phyloP scores from a whole-genome alignment of 2,888 invertebrate genomes.

The Ormyrus labotus region DNA sequence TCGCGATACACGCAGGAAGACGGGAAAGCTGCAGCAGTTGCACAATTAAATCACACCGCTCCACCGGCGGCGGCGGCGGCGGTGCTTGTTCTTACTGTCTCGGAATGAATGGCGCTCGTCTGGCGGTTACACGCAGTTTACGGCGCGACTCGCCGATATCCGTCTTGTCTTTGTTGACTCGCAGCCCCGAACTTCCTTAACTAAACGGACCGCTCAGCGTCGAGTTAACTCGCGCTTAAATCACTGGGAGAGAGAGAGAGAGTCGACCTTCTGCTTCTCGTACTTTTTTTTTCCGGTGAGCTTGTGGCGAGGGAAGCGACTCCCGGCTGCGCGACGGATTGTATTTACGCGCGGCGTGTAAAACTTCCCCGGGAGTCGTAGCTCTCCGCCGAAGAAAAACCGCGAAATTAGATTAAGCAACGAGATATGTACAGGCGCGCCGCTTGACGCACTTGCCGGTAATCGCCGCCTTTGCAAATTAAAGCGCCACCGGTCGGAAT shows the following conservation, averaged over 20 bases:
- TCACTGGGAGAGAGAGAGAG: slow-evolving; percentile 29
- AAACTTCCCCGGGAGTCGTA: slow-evolving; percentile 42
- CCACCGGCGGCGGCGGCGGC: background rate
- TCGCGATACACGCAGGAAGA: background rate
- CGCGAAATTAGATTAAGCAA: slow-evolving; percentile 47
- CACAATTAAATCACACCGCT: slow-evolving; percentile 49
- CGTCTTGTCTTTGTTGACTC: slow-evolving; percentile 56
- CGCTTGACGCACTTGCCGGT: background rate
- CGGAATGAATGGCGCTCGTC: slow-evolving; percentile 54
- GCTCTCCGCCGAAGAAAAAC: background rate
- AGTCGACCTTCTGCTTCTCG: background rate
- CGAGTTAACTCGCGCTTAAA: slow-evolving; percentile 54
- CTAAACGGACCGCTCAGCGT: slow-evolving; percentile 51
- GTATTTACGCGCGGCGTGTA: slow-evolving; percentile 31
- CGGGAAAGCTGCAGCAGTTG: background rate
- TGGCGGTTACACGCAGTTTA: slow-evolving; percentile 57
- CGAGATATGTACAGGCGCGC: slow-evolving; percentile 11
- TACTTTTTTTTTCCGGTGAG: background rate
- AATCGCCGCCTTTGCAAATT: slow-evolving; percentile 27
- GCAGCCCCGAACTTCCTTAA: slow-evolving; percentile 50
- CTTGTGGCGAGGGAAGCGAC: background rate
- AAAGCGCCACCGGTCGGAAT: background rate
- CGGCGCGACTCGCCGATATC: slow-evolving; percentile 52
- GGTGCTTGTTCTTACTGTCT: slow-evolving; percentile 29
- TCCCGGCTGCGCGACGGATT: background rate